Percentiles rank a stretch among this genome's conserved stretches.
Conservation (phyloP, 2,888 invertebrate species). For the Rhagophthalmus giganteus region DNA sequence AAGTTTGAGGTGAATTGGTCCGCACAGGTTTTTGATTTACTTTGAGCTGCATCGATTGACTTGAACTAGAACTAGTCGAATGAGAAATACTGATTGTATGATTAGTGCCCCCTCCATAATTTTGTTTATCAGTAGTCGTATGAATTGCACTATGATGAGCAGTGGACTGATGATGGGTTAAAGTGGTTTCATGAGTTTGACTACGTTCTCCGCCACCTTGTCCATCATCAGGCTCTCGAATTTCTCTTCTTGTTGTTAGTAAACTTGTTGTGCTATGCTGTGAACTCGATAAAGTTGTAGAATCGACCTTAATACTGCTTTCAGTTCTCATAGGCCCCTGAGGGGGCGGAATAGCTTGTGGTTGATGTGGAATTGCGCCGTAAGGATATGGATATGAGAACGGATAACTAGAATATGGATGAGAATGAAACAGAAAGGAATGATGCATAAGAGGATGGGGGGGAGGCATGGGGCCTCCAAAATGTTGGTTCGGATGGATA, state of each 20-base stretch:
- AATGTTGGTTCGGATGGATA: constrained; percentile 75
- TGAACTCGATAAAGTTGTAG: constrained; percentile 66
- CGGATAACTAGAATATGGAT: constrained; percentile 71
- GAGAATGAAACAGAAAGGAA: constrained; percentile 65
- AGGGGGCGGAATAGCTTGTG: constrained; percentile 73
- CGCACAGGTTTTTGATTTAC: constrained; percentile 54
- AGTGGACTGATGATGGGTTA: constrained; percentile 69
- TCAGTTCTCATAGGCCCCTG: constrained; percentile 39
- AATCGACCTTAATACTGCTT: constrained; percentile 35
- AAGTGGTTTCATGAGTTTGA: constrained; percentile 66
- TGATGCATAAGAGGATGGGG: constrained; percentile 72
- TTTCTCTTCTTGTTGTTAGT: constrained; percentile 71
- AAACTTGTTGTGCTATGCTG: constrained; percentile 73
- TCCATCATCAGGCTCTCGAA: constrained; percentile 58
- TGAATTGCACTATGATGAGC: constrained; percentile 68
- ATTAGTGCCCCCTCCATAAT: constrained; percentile 56
- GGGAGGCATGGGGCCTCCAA: constrained; percentile 65
- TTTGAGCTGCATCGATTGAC: constrained; percentile 62
- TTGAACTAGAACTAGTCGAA: constrained; percentile 68
- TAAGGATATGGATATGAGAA: constrained; percentile 74
- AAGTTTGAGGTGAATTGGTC: constrained; percentile 49
- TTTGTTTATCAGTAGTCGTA: constrained; percentile 66
- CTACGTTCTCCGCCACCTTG: constrained; percentile 60
- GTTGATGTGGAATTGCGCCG: constrained; percentile 72
- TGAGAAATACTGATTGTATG: constrained; percentile 65